Conservation (phyloP, 2,113 vertebrate species). For the Agelaius tricolor region DNA sequence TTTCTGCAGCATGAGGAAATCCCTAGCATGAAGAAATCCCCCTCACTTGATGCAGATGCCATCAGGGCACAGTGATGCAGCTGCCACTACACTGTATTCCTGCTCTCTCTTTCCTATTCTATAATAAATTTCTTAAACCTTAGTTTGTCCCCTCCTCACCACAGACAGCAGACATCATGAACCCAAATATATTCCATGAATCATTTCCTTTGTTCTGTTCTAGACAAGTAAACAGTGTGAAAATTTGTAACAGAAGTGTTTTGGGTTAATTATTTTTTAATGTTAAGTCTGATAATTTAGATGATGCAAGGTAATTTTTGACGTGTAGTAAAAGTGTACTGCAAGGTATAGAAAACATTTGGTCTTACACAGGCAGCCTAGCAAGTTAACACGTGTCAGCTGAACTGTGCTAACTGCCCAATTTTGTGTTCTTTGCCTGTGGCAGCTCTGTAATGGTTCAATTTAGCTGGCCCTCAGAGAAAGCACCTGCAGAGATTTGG, state of each 20-base stretch:
- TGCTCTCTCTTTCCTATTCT: background rate
- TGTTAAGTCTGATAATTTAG: background rate
- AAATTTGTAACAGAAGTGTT: background rate
- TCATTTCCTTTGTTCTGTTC: background rate
- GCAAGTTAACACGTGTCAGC: slow-evolving; percentile 48
- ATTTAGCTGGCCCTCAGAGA: slow-evolving; percentile 49
- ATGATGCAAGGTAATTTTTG: background rate
- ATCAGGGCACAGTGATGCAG: background rate
- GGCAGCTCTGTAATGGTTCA: slow-evolving; percentile 44
- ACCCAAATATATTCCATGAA: background rate
- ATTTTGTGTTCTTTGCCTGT: slow-evolving; percentile 60
- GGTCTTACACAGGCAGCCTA: background rate
- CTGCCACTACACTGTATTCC: background rate
- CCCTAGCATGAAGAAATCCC: too few species aligned
- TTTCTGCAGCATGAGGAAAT: background rate
- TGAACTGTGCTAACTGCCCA: slow-evolving; percentile 43
- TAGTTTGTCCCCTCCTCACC: background rate
- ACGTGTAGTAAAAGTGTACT: background rate
- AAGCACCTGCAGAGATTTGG: slow-evolving; percentile 55
- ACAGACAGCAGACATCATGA: background rate
- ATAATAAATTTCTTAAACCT: background rate
- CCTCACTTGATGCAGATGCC: background rate
- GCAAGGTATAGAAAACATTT: background rate
- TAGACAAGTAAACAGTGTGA: background rate
- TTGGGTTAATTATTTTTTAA: background rate